Conservation (phyloP, 2,113 vertebrate species). For the Etheostoma spectabile region DNA sequence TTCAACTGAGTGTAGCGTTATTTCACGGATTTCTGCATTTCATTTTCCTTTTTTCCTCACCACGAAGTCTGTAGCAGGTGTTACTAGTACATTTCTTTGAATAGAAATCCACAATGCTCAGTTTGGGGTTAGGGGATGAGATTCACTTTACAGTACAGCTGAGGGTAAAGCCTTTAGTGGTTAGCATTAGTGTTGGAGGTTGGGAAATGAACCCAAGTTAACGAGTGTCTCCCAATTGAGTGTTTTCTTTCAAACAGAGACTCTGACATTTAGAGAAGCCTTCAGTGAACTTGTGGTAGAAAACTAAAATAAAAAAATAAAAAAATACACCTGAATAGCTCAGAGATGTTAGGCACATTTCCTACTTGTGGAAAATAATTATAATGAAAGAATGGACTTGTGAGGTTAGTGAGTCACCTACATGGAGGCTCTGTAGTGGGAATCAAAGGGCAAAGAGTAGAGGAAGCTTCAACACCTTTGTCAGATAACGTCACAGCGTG, state of each 20-base stretch:
- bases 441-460: too few relatives aligned
- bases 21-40: neutral
- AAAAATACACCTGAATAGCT: neutral
- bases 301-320: neutral
- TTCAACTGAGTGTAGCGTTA: neutral
- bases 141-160: conserved; percentile 39
- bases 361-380: neutral
- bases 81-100: neutral
- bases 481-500: too few relatives aligned
- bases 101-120: neutral
- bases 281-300: too few relatives aligned
- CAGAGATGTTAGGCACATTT: neutral
- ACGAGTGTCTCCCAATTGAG: neutral
- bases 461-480: too few relatives aligned
- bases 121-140: conserved; percentile 5
- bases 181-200: neutral
- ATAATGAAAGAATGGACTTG: neutral
- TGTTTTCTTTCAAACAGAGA: neutral
- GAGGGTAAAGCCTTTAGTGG: conserved; percentile 18
- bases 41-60: neutral
- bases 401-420: neutral
- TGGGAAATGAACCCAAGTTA: conserved; percentile 10
- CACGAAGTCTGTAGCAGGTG: neutral
- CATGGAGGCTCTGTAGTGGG: too few relatives aligned
- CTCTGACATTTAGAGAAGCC: neutral